Percentiles rank a stretch among this genome's conserved stretches.
Conservation (phyloP, 2,113 vertebrate species). For the Corythornis cristatus region DNA sequence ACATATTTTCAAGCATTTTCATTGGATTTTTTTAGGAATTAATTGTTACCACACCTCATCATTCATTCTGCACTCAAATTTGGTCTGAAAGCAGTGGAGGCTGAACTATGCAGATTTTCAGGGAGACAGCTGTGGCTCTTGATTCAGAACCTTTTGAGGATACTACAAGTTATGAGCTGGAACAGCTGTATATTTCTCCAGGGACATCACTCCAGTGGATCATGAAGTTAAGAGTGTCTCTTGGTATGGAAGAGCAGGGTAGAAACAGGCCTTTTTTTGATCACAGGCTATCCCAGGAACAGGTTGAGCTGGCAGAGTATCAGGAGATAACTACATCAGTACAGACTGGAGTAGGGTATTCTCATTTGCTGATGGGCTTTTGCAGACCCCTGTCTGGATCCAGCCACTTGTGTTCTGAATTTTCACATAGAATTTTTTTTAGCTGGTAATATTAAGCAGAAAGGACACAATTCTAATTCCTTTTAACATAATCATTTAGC, state of each 20-base stretch:
- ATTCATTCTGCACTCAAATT: neutral
- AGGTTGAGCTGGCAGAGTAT: neutral
- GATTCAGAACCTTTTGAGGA: neutral
- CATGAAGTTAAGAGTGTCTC: neutral
- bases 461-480: neutral
- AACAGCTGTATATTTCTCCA: constrained; percentile 10
- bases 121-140: neutral
- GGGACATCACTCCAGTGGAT: neutral
- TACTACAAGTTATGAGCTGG: neutral
- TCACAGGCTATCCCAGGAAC: neutral
- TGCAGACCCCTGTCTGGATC: neutral
- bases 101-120: neutral
- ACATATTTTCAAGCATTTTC: neutral
- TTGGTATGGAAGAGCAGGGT: neutral
- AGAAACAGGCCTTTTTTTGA: neutral
- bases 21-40: neutral
- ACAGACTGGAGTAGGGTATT: neutral
- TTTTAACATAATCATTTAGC: neutral
- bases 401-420: neutral
- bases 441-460: neutral
- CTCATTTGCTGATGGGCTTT: neutral
- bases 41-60: neutral
- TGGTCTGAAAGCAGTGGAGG: neutral
- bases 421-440: neutral
- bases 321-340: neutral